Evolutionary conservation across 2,113 vertebrate species (phyloP).

Genomic region (Corydoras maculifer): DNA sequence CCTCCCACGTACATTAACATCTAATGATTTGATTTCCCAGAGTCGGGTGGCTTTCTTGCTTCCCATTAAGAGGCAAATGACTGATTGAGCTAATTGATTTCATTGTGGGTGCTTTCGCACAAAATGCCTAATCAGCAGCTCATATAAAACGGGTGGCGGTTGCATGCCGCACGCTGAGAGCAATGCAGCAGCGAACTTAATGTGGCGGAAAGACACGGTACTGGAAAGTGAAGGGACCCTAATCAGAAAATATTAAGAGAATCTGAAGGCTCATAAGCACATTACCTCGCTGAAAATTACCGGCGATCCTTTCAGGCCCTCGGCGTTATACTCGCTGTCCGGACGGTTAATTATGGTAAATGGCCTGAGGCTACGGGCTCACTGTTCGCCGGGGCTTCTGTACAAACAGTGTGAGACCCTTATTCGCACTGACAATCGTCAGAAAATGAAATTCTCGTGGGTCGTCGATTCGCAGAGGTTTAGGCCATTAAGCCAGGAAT

Average conservation of each 20-base stretch:
- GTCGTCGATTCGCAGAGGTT: too few species aligned
- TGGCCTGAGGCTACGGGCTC: constrained; percentile 2
- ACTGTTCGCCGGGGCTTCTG: background rate
- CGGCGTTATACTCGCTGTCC: background rate
- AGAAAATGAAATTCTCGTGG: constrained; percentile 13
- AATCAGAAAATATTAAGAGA: background rate
- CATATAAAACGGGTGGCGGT: constrained; percentile 4
- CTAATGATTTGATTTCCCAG: background rate
- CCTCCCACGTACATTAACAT: too few species aligned
- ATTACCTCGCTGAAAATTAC: constrained; percentile 4
- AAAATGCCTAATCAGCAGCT: constrained; percentile 23
- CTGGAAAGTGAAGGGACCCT: background rate
- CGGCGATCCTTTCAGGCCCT: background rate
- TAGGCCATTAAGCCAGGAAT: too few species aligned
- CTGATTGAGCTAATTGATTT: constrained; percentile 40
- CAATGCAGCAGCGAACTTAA: background rate
- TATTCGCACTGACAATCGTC: background rate
- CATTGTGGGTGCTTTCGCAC: constrained; percentile 17
- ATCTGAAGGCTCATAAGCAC: constrained; percentile 13
- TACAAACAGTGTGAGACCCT: background rate
- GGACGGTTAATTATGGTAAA: constrained; percentile 15
- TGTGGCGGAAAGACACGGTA: background rate
- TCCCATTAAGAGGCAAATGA: constrained; percentile 34
- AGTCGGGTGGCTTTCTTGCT: constrained; percentile 23
- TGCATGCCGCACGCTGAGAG: background rate